Base-by-base conservation (phyloP, 2,888 invertebrate species). In the Mellilla xanthometata region DNA sequence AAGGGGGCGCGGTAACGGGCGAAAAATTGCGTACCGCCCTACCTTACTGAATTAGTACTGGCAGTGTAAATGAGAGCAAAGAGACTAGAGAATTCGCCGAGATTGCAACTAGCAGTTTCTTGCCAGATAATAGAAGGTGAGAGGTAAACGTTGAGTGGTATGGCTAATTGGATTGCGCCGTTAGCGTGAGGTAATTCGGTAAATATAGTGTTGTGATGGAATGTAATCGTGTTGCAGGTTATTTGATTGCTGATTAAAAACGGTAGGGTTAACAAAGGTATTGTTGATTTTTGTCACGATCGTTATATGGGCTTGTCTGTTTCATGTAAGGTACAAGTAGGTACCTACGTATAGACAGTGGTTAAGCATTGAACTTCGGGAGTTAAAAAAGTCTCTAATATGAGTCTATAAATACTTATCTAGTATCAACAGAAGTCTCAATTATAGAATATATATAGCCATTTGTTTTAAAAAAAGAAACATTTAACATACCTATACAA, bases 21-120 rank as follows among this genome's bases (percentile, higher is more conserved):
- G 83, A 88, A 88, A 88, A 87, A 88, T 87, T 85, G 84, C n/a
- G n/a, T 82, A 83, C 76, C 80, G 83, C 76, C 79, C 86, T 79
- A 74, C 73, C 75, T 72, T 68, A 69, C 72, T 76, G 80, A 86
- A 85, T 84, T 82, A 83, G 84, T 79, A 76, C 70, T 72, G 62
- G 64, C 57, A 27, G 69, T 75, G 78, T 75, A 81, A 87, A 84
- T 83, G 85, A 83, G 78, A 60, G 60, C 60, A 64, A 66, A 65
- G 58, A 60, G 67, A 66, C 71, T 76, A 68, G 68, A n/a, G n/a
- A 70, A 65, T 71, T 63, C 54, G 66, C 76, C 55, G 78, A 75
- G 81, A 82, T 83, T 83, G 68, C 65, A 63, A 58, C 62, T 59
- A 69, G 27, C 15, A 13, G 36, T 47, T 47, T 39, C n/a, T n/a